phyloP scores from a whole-genome alignment of 2,113 vertebrate species.

The Perognathus longimembris region DNA sequence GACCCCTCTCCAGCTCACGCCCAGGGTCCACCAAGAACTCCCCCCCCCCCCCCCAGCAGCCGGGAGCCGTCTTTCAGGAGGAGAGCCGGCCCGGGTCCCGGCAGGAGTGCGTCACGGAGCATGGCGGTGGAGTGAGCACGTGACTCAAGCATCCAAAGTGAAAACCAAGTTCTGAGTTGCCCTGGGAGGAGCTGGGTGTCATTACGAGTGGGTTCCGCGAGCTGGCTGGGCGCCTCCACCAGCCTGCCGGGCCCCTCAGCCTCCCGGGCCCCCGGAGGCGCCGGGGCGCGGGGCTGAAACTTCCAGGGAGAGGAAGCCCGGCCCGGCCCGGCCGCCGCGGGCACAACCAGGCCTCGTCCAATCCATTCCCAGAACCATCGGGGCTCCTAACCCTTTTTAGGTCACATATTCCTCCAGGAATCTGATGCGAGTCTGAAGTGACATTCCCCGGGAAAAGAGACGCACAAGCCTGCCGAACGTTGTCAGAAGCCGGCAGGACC shows the following conservation, averaged over 20 bases:
- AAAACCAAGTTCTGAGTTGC: neutral
- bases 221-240: neutral
- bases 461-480: neutral
- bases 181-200: neutral
- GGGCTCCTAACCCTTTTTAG: constrained; percentile 73
- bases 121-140: neutral
- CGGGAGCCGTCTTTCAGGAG: constrained; percentile 21
- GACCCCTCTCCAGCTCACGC: neutral
- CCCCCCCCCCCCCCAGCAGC: neutral
- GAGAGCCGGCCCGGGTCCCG: neutral
- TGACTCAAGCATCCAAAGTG: neutral
- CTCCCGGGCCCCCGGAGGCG: no score
- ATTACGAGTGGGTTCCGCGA: neutral
- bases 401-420: constrained; percentile 71
- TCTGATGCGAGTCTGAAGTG: constrained; percentile 53
- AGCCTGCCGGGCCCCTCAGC: no score
- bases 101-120: constrained; percentile 70
- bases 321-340: neutral
- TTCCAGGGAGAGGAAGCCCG: neutral
- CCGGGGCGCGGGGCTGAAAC: no score
- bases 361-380: constrained; percentile 54
- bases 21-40: neutral
- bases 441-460: constrained; percentile 60
- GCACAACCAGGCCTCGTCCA: neutral
- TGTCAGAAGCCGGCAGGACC: neutral